Base-by-base conservation (phyloP, 2,888 invertebrate genomes). In the Synanthedon vespiformis region DNA sequence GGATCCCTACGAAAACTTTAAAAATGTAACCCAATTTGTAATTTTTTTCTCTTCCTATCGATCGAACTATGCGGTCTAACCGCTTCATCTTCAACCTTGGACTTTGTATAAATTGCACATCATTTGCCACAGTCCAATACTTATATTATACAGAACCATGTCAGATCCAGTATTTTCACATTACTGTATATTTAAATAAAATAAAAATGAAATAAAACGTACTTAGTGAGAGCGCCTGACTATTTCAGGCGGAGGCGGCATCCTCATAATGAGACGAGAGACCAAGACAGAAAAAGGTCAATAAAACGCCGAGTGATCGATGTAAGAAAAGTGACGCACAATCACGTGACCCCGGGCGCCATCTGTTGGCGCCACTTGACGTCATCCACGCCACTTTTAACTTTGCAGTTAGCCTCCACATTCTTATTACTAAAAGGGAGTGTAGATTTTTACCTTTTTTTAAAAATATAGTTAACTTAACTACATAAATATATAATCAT, bases 351-450 rank as follows among this genome's bases (percentile, higher is more conserved):
- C 59, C 40, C 59, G 61, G 67, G 56, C 72, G 78, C 74, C 79
- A 76, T 78, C 78, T 77, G 63, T 69, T 63, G 65, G 65, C 69
- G 65, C 63, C 66, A 53, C 40, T 47, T 68, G 63, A 70, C 70
- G 68, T 73, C 70, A 74, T 16, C 40, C 13, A 41, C 2, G 34
- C 34, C 34, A 10, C 34, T 34, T 34, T 34, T 34, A 34, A 34
- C 34, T 34, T 34, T 34, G 34, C 34, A 34, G 34, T 34, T 34
- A 14, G 44, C 44, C 44, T 13, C n/a, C 8, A 44, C 14, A 14
- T 44, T 44, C 44, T 34, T 34, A 34, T 44, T 14, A 22, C 22
- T 22, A 22, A 22, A 22, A 22, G 22, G 22, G 22, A 5, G n/a
- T n/a, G 44, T 44, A n/a, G 13, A 44, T 44, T 13, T 22, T 44